These are phyloP conservation scores for Coturnix japonica DNA, from an alignment of 2,113 vertebrate genomes.

Conservation along the genomic window DNA sequence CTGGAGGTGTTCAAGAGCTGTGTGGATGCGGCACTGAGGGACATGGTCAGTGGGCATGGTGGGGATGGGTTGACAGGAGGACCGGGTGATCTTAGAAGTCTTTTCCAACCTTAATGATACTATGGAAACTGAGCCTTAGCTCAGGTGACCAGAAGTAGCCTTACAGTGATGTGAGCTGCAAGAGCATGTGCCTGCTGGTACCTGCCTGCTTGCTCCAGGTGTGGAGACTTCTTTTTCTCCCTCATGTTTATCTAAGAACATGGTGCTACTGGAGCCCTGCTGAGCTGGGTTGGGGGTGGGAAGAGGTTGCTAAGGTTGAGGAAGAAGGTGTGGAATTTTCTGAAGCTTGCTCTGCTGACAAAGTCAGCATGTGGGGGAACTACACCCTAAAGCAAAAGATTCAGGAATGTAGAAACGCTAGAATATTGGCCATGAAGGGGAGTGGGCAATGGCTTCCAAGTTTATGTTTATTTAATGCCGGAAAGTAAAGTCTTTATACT, in stretches of 20 bases:
- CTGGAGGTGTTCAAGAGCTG: too few relatives aligned
- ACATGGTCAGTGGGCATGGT: too few relatives aligned
- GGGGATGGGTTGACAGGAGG: too few relatives aligned
- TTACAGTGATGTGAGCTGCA: background rate
- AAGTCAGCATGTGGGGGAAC: background rate
- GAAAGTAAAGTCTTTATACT: background rate
- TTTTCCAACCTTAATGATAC: too few relatives aligned
- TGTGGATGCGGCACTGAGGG: too few relatives aligned
- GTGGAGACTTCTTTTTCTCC: background rate
- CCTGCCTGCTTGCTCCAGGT: background rate
- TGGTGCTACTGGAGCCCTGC: background rate
- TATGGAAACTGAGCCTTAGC: background rate
- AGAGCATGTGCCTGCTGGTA: background rate
- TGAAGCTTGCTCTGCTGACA: slow-evolving; percentile 11
- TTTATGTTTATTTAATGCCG: background rate
- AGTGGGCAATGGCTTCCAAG: slow-evolving; percentile 8
- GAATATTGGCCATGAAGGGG: background rate
- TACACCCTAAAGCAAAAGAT: slow-evolving; percentile 37
- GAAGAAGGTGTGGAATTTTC: background rate
- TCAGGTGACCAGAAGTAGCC: background rate
- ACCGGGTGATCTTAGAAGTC: too few relatives aligned
- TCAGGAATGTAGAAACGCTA: slow-evolving; percentile 31
- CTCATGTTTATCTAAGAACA: background rate
- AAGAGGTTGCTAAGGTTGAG: background rate
- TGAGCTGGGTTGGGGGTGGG: background rate